Conservation (phyloP, 2,113 vertebrate genomes). For the Siniperca chuatsi region DNA sequence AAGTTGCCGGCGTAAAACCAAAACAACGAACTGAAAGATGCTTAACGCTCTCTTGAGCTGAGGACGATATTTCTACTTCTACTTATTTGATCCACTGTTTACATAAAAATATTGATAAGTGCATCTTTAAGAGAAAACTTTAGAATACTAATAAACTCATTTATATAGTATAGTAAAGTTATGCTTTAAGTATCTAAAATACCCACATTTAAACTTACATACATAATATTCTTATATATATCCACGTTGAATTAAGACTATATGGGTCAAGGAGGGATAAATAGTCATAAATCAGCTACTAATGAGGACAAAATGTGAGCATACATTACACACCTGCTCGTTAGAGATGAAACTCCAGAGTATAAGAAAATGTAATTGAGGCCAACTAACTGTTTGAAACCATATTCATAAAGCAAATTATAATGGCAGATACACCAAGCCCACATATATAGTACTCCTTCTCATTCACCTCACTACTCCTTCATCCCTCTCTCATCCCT, state of each 20-base stretch:
- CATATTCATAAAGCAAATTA: not conserved
- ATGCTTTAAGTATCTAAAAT: not conserved
- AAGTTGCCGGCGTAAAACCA: not conserved
- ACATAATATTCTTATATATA: not conserved
- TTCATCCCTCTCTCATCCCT: conserved; percentile 1
- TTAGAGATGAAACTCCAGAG: conserved; percentile 44
- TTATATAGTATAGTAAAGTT: not conserved
- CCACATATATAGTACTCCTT: not conserved
- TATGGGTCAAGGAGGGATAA: conserved; percentile 65
- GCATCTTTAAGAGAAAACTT: not conserved
- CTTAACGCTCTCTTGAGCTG: not conserved
- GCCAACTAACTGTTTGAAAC: conserved; percentile 26
- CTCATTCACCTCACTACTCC: not conserved
- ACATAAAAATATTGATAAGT: not conserved
- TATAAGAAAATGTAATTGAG: conserved; percentile 32
- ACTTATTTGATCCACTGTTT: not conserved
- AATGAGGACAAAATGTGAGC: conserved; percentile 59
- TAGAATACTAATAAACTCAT: not conserved
- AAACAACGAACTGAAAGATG: not conserved
- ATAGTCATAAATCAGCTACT: conserved; percentile 61
- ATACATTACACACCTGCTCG: conserved; percentile 36
- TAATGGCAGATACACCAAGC: not conserved
- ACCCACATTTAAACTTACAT: not conserved
- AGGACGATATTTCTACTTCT: not conserved
- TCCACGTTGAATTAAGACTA: conserved; percentile 16